Percentiles rank a stretch among this genome's conserved stretches.
phyloP scores from a whole-genome alignment of 2,888 invertebrate species.

The Drosophila lacicola region DNA sequence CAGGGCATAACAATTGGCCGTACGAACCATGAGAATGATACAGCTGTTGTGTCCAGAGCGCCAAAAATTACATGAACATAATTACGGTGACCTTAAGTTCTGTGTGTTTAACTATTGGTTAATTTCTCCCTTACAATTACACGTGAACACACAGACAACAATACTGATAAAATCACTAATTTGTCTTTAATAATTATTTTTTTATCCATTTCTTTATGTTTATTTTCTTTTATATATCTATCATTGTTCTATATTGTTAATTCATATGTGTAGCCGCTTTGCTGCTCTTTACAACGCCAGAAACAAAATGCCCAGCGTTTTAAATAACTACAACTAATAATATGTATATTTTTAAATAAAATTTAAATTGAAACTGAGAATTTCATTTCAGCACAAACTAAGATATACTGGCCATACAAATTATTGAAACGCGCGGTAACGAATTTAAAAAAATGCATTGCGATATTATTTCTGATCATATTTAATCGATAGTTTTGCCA shows the following conservation, averaged over 20 bases:
- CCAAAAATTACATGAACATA: slow-evolving; percentile 41
- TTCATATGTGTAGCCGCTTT: slow-evolving; percentile 56
- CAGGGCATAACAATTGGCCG: slow-evolving; percentile 50
- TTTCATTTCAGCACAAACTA: not conserved
- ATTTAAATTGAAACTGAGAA: slow-evolving; percentile 15
- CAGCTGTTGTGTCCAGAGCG: slow-evolving; percentile 45
- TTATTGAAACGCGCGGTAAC: not conserved
- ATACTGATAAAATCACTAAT: slow-evolving; percentile 31
- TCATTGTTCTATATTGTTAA: slow-evolving; percentile 69
- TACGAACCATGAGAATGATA: slow-evolving; percentile 56
- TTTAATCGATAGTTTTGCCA: not conserved
- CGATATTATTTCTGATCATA: not conserved
- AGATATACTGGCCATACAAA: not conserved
- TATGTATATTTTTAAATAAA: slow-evolving; percentile 73
- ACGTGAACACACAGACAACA: slow-evolving; percentile 18
- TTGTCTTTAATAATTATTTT: slow-evolving; percentile 41
- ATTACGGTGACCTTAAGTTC: slow-evolving; percentile 39
- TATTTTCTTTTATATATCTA: slow-evolving; percentile 37
- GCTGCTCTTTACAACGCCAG: slow-evolving; percentile 35
- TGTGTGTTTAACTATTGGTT: slow-evolving; percentile 32
- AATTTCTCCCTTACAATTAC: slow-evolving; percentile 15
- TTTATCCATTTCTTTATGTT: slow-evolving; percentile 59
- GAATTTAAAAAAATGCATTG: not conserved
- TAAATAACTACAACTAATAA: slow-evolving; percentile 59
- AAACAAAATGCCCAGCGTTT: slow-evolving; percentile 63